A percentile compares a stretch with the other conserved stretches of the same genome.
These are phyloP conservation scores for Theodoxus fluviatilis DNA, from an alignment of 2,888 invertebrate genomes.

Conservation along the genomic window DNA sequence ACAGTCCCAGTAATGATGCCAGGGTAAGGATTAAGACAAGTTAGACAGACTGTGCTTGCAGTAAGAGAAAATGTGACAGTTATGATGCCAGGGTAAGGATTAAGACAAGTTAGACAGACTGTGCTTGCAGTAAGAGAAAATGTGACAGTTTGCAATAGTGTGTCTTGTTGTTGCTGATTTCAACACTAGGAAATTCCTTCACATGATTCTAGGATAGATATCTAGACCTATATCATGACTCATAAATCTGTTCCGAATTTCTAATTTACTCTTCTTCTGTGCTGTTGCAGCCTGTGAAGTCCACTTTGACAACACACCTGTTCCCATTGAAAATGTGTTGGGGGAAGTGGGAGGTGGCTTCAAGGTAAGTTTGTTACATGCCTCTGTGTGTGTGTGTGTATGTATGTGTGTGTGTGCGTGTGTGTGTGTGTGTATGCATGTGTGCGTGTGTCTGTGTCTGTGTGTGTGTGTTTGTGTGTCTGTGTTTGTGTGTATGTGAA, in stretches of 20 bases:
- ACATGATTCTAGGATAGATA: too few relatives aligned
- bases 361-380: slow-evolving; percentile 50
- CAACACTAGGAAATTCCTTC: too few relatives aligned
- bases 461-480: background rate
- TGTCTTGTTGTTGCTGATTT: too few relatives aligned
- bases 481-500: background rate
- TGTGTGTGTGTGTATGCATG: background rate
- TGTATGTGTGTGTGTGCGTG: background rate
- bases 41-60: too few relatives aligned
- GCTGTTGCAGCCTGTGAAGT: slow-evolving; percentile 63
- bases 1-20: too few relatives aligned
- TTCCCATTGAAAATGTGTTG: slow-evolving; percentile 73
- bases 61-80: too few relatives aligned
- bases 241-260: background rate
- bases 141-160: too few relatives aligned
- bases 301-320: slow-evolving; percentile 72
- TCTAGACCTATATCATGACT: background rate
- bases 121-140: too few relatives aligned
- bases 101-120: too few relatives aligned
- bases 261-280: background rate
- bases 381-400: background rate
- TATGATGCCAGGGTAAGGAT: too few relatives aligned
- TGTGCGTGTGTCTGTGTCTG: background rate
- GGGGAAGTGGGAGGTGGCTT: slow-evolving; percentile 72
- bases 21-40: too few relatives aligned